Evolutionary conservation across 2,113 vertebrate genomes (phyloP), one percentile per base, ranked within the genome.

Genomic region (Istiophorus platypterus): DNA sequence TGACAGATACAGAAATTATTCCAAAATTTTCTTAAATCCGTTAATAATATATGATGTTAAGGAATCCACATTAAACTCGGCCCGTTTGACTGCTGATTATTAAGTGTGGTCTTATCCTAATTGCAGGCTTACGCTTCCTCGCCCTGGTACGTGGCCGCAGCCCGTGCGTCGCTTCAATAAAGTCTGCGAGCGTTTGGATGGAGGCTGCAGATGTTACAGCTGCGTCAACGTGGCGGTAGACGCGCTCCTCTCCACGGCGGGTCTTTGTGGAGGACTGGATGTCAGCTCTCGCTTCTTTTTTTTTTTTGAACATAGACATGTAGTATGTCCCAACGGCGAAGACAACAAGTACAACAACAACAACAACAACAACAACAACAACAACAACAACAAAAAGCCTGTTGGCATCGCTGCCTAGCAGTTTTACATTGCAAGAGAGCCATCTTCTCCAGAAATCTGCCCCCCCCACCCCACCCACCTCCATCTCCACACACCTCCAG

Each of bases 401-500:
- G 77, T 67, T 82, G 71, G 69, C 57, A n/a, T 72, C 81, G 75
- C 34, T 70, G 80, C 78, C 69, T 67, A 61, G 72, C 75, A 88
- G 59, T 87, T 76, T 70, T 64, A 54, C 74, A 65, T 89, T 82
- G 84, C 80, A 34, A 68, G 78, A 84, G 84, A 90, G 83, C 76
- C 90, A 89, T 85, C 78, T 87, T 87, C 88, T 91, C 88, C 81
- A 81, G 79, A 73, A 81, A 80, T 72, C 31, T 84, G 83, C 80
- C 68, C 72, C 83, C 82, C 89, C 91, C n/a, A n/a, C n/a, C n/a
- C n/a, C n/a, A n/a, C n/a, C n/a, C n/a, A n/a, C n/a, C n/a, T n/a
- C n/a, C n/a, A n/a, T n/a, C n/a, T n/a, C n/a, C n/a, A n/a, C n/a
- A n/a, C n/a, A n/a, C n/a, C n/a, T n/a, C 90, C 87, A 89, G 88